Evolutionary conservation across 2,888 invertebrate genomes (phyloP), one percentile per base, ranked within the genome.

Genomic region (Syritta pipiens): DNA sequence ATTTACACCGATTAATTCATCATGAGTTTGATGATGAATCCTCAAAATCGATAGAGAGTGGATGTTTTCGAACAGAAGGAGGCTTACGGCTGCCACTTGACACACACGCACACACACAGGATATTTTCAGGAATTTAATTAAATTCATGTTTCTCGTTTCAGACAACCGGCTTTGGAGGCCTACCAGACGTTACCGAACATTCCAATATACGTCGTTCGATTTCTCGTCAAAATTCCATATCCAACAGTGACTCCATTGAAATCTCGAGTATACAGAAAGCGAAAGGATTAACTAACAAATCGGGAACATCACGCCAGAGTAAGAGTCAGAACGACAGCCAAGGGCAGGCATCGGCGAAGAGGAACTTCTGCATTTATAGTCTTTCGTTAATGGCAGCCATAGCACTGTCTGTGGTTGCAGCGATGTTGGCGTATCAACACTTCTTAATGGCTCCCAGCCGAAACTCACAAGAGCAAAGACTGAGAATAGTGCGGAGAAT

Each of bases 131-230:
- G 19, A 35, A 65, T 35, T 44, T 46, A 65, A 65, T 65, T 46
- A 44, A 12, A 9, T 12, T 35, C 32, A 10, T 3, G 28, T 57
- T 44, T 55, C 26, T 40, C 19, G 28, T 51, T 57, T 32, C 84
- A 89, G 89, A 88, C 89, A 81, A 88, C 88, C 65, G 88, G 88
- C 26, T 89, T 88, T 83, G 89, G 89, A 72, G 89, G 89, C 24
- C 84, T 89, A 68, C 89, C 89, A 77, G 89, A 89, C 83, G 89
- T 89, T 53, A 89, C 89, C 81, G 89, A 89, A 77, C 89, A 89
- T 83, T 89, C 89, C 40, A 89, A 89, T 75, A 86, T 87, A 72
- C 88, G 88, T 17, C 88, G 86, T 37, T 85, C 86, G 9, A 85
- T 88, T 63, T 88, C 88, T 81, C 86, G 87, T 84, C 88, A 89